Percentiles rank a stretch among this genome's conserved stretches.
phyloP scores from a whole-genome alignment of 1,140 invertebrate species.

The Cephus cinctus region DNA sequence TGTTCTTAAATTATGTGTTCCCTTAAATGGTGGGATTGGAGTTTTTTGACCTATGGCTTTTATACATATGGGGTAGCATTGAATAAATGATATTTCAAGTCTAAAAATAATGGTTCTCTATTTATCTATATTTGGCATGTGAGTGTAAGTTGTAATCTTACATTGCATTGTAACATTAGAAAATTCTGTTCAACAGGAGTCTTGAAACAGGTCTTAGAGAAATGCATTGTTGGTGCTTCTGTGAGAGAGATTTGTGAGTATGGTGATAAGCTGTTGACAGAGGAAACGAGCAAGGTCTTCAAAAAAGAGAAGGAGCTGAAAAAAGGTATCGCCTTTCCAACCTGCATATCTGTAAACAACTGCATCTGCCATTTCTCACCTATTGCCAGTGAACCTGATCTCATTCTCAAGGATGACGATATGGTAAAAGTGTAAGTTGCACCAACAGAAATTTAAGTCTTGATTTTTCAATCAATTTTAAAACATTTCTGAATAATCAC shows the following conservation, averaged over 20 bases:
- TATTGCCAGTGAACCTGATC: constrained; percentile 87
- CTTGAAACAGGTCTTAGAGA: constrained; percentile 83
- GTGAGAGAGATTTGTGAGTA: constrained; percentile 90
- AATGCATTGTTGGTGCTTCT: constrained; percentile 83
- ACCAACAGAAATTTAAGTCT: no score
- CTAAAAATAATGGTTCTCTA: no score
- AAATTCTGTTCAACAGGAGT: constrained; percentile 77
- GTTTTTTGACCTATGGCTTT: no score
- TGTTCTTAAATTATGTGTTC: no score
- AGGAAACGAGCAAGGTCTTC: constrained; percentile 95
- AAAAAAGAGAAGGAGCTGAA: constrained; percentile 98
- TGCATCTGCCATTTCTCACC: constrained; percentile 99
- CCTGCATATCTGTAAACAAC: constrained; percentile 98
- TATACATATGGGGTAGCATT: no score
- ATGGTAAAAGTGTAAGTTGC: constrained; percentile 97
- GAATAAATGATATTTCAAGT: no score
- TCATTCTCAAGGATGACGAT: constrained; percentile 88
- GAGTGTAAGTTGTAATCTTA: no score
- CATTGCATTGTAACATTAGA: no score
- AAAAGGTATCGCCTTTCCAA: constrained; percentile 98
- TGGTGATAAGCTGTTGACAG: constrained; percentile 84
- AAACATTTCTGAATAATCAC: not conserved
- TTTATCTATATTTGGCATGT: no score
- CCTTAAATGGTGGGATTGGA: no score
- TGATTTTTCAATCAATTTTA: constrained; percentile 15